Base-by-base conservation (phyloP, 2,797 vertebrate genomes). In the Enteromius viviparus region DNA sequence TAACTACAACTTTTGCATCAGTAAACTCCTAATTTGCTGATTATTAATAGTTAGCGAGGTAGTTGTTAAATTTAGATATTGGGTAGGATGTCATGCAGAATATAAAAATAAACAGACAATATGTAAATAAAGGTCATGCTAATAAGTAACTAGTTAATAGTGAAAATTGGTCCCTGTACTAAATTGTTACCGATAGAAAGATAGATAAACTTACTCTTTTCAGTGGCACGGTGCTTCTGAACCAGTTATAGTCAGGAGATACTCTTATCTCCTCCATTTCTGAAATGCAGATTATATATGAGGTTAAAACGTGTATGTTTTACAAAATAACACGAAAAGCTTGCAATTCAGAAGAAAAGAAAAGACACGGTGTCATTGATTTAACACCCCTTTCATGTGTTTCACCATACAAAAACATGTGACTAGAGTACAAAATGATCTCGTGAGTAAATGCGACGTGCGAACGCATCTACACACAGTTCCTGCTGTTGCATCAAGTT, bases 161-260 rank as follows among this genome's bases (percentile, higher is more conserved):
- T 12, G n/a, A 60, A 60, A 60, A 60, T 12, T 5, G 11, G 55
- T 26, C 55, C n/a, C n/a, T 60, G 4, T 60, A 60, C n/a, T 12
- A 58, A 58, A n/a, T 23, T 10, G 53, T 23, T 58, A 23, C 21
- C 53, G 1, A 58, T 2, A 69, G 2, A 76, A 45, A 64, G 78
- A 47, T 23, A 15, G 17, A 68, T 17, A 21, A 79, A 83, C 97
- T 42, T 92, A 98, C 98, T 95, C 95, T 97, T 93, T 97, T 99
- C 87, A 99, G 95, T 21, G 98, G 97, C 87, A 99, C 98, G 0
- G 98, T 98, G 92, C 98, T 98, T 94, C 98, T 95, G 94, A 99
- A 99, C 97, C 97, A 99, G 94, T 97, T 99, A 82, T 99, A 99
- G 90, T 98, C 98, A 66, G 98, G 98, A 94, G 98, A 99, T 92